phyloP scores from a whole-genome alignment of 2,797 vertebrate species.

The Paramormyrops hopkinsi region DNA sequence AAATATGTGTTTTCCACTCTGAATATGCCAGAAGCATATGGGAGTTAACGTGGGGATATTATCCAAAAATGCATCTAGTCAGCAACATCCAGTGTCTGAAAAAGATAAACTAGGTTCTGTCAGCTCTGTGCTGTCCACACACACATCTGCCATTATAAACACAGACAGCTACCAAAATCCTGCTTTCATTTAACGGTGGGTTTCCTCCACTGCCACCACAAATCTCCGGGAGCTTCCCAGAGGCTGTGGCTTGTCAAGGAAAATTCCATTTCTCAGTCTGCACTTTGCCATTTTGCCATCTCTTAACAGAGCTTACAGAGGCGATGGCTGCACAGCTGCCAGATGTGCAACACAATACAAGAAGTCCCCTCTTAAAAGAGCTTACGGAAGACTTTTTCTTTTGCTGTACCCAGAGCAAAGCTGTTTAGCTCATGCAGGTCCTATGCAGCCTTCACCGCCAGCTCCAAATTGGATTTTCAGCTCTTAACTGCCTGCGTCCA shows the following conservation, averaged over 20 bases:
- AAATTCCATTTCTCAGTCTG: conserved; percentile 70
- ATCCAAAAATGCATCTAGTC: neutral
- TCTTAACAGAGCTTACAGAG: conserved; percentile 61
- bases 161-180: conserved; percentile 64
- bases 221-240: conserved; percentile 57
- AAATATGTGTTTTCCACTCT: neutral
- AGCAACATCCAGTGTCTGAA: conserved; percentile 16
- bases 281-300: conserved; percentile 81
- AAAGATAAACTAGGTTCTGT: conserved; percentile 60
- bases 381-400: conserved; percentile 67
- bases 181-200: conserved; percentile 60
- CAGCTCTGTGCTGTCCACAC: conserved; percentile 58
- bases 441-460: conserved; percentile 62
- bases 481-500: conserved; percentile 60
- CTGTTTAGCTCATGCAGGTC: conserved; percentile 71
- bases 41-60: conserved; percentile 18
- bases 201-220: conserved; percentile 39
- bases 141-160: conserved; percentile 68
- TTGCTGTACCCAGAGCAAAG: conserved; percentile 57
- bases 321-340: conserved; percentile 65
- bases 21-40: neutral
- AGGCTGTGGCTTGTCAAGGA: conserved; percentile 56
- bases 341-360: conserved; percentile 58
- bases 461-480: conserved; percentile 55
- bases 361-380: conserved; percentile 74